Evolutionary conservation across 1,140 invertebrate species (phyloP), one percentile per base, ranked within the genome.

Genomic region (Neomicropteryx cornuta): DNA sequence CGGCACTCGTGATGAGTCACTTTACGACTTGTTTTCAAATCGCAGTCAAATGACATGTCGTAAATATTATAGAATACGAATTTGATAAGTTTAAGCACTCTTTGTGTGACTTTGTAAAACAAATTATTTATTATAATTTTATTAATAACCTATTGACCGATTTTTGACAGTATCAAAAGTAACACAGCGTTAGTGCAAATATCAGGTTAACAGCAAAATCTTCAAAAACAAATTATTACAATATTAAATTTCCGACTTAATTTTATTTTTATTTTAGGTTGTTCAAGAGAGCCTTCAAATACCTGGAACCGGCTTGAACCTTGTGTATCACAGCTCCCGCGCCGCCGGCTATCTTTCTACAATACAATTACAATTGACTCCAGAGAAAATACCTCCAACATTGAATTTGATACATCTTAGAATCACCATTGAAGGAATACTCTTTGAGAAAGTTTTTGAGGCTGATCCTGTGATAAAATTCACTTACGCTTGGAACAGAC

Each of bases 391-490:
- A 32, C 89, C 92, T 0, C 56, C 77, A 2, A 76, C 86, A 0
- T 62, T 97, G 8, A 81, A 82, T 42, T 60, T 90, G 1, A 91
- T 97, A 36, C 88, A 95, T 56, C 64, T 97, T 19, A 68, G 83
- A 41, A 95, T 94, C 23, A 90, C 87, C 1, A 92, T 97, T 36
- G 90, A 97, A 62, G 95, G 95, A 11, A 89, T 89, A 31, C 64
- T 92, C 0, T 92, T 93, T 50, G 86, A 96, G 52, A 91, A 90
- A 53, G 78, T 76, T 0, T 96, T 97, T 55, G 93, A 97, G 60
- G 93, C 94, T 1, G 91, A 96, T 66, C 87, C 90, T 2, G 79
- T 89, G 6, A 91, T 97, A 30, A 95, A 93, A 56, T 96, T 92
- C 55, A 95, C 91, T 0, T 97, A 94, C 55, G 82, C 90, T 1